Conservation (phyloP, 2,113 vertebrate species). For the Notarius quadriscutis region DNA sequence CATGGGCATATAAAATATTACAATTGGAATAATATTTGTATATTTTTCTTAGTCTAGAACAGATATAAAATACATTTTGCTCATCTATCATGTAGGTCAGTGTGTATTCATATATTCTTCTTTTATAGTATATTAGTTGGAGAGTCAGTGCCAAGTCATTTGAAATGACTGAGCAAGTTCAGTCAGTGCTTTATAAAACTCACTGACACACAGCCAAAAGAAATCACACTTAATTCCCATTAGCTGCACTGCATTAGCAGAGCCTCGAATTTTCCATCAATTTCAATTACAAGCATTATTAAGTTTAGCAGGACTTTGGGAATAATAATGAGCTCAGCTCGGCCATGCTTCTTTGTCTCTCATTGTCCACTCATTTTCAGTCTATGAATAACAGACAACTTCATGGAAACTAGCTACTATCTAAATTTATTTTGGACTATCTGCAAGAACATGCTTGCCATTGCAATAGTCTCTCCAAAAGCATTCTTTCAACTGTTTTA, state of each 20-base stretch:
- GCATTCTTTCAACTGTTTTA: background rate
- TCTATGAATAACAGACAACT: conserved; percentile 45
- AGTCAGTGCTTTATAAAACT: conserved; percentile 22
- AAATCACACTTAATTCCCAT: conserved; percentile 31
- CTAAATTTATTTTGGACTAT: conserved; percentile 43
- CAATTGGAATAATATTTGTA: background rate
- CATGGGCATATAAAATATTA: background rate
- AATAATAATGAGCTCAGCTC: conserved; percentile 45
- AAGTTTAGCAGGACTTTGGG: conserved; percentile 48
- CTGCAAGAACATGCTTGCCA: background rate
- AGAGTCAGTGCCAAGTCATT: background rate
- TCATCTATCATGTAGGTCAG: background rate
- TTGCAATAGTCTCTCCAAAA: background rate
- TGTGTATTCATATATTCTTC: background rate
- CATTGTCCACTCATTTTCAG: conserved; percentile 21
- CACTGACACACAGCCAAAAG: conserved; percentile 36
- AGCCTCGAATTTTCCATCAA: conserved; percentile 46
- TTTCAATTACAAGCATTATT: conserved; percentile 64
- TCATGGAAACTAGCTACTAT: conserved; percentile 64
- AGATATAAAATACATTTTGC: background rate
- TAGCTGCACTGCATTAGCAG: conserved; percentile 20
- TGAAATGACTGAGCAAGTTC: conserved; percentile 7
- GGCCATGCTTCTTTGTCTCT: conserved; percentile 37
- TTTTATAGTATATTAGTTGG: background rate
- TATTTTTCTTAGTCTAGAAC: background rate